A percentile compares a stretch with the other conserved stretches of the same genome.
phyloP scores from a whole-genome alignment of 2,888 invertebrate genomes.

The Melinaea menophilus region DNA sequence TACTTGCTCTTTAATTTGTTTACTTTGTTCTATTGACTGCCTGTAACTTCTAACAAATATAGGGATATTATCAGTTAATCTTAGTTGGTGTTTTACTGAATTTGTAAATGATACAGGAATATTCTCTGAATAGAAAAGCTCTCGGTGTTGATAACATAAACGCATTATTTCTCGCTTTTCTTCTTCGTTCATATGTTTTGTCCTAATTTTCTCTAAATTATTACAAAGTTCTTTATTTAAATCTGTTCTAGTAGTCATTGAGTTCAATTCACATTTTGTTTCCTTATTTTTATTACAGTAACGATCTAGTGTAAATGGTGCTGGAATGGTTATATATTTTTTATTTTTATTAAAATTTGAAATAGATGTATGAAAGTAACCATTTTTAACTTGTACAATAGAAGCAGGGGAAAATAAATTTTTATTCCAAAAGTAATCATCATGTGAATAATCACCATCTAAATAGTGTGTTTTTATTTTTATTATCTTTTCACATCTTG shows the following conservation, averaged over 20 bases:
- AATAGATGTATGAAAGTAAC: constrained; percentile 4
- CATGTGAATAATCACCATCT: constrained; percentile 2
- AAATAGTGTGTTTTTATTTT: constrained; percentile 4
- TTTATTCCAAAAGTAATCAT: constrained; percentile 2
- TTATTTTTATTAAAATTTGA: constrained; percentile 9
- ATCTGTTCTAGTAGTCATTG: constrained; percentile 3
- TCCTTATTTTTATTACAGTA: too few relatives aligned
- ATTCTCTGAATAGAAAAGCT: constrained; percentile 42
- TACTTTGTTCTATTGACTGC: too few relatives aligned
- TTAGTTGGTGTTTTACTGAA: constrained; percentile 43
- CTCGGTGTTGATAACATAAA: constrained; percentile 37
- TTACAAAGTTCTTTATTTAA: constrained; percentile 12
- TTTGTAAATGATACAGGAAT: constrained; percentile 41
- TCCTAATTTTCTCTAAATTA: constrained; percentile 30
- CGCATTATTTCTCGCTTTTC: constrained; percentile 37
- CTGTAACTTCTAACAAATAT: too few relatives aligned
- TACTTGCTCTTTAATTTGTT: too few relatives aligned
- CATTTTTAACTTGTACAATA: constrained; percentile 2
- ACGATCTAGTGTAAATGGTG: not conserved
- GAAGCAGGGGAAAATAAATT: not conserved
- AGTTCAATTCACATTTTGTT: too few relatives aligned
- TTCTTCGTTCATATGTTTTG: constrained; percentile 38
- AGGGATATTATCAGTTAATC: too few relatives aligned
- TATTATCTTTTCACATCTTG: constrained; percentile 5
- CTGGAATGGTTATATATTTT: not conserved